These are phyloP conservation scores for Nanorana parkeri DNA, from an alignment of 2,113 vertebrate genomes.

Conservation along the genomic window DNA sequence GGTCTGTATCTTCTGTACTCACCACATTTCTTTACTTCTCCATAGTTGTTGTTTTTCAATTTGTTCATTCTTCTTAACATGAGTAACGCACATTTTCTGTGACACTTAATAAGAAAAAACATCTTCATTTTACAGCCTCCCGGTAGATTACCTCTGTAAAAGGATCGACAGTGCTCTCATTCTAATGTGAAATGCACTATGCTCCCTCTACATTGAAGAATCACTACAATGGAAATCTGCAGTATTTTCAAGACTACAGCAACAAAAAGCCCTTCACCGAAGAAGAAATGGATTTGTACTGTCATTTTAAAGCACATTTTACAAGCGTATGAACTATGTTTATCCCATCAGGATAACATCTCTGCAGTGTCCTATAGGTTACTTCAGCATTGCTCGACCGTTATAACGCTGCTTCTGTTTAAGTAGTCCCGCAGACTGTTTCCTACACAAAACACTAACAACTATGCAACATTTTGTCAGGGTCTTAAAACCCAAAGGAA, in stretches of 20 bases:
- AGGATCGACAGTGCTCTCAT: not conserved
- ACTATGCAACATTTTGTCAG: conserved; percentile 63
- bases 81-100: not conserved
- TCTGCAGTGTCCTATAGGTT: not conserved
- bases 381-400: conserved; percentile 14
- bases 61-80: not conserved
- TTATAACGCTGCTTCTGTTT: not conserved
- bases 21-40: too few species aligned
- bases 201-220: not conserved
- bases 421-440: conserved; percentile 20
- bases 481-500: conserved; percentile 63
- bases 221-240: not conserved
- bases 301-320: not conserved
- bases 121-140: not conserved
- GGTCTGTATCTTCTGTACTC: too few species aligned
- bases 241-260: not conserved
- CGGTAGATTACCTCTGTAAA: not conserved
- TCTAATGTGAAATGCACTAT: not conserved
- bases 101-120: not conserved
- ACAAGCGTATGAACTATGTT: conserved; percentile 12
- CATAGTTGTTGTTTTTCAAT: too few species aligned
- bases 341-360: not conserved
- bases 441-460: conserved; percentile 24
- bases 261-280: not conserved
- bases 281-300: not conserved